Conservation (phyloP, 2,113 vertebrate species). For the Dasyurus viverrinus region DNA sequence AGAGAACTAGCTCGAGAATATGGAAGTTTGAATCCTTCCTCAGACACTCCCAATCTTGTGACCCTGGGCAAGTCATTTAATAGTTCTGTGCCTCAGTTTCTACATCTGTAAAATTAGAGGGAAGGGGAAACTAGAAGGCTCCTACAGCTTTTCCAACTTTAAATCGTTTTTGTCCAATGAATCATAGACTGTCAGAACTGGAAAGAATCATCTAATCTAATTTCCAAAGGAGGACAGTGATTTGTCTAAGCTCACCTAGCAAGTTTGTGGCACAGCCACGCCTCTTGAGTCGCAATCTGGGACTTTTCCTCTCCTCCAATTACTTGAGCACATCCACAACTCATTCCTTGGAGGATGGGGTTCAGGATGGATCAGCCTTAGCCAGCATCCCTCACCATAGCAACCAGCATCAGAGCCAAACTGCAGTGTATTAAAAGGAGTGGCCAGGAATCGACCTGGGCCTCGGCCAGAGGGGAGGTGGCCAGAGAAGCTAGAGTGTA, state of each 20-base stretch:
- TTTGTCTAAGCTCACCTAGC: neutral
- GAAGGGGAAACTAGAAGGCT: neutral
- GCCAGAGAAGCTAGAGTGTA: neutral
- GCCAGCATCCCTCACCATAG: neutral
- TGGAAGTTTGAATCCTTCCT: neutral
- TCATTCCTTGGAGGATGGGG: neutral
- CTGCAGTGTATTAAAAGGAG: neutral
- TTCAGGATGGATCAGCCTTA: neutral
- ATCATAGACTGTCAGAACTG: too few relatives aligned
- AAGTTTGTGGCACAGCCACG: neutral
- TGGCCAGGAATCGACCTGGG: neutral
- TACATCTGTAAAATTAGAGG: neutral
- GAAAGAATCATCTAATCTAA: neutral
- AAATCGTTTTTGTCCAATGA: neutral
- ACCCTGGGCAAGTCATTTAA: neutral
- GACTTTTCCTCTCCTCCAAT: neutral
- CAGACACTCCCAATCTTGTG: neutral
- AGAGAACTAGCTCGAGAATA: neutral
- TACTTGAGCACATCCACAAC: neutral
- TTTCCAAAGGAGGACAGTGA: neutral
- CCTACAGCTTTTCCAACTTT: neutral
- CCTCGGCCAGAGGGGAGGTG: neutral
- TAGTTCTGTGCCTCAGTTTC: neutral
- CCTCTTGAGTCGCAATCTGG: neutral
- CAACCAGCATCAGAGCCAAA: neutral